Evolutionary conservation across 1,140 invertebrate genomes (phyloP).

Genomic region (Oryzaephilus surinamensis): DNA sequence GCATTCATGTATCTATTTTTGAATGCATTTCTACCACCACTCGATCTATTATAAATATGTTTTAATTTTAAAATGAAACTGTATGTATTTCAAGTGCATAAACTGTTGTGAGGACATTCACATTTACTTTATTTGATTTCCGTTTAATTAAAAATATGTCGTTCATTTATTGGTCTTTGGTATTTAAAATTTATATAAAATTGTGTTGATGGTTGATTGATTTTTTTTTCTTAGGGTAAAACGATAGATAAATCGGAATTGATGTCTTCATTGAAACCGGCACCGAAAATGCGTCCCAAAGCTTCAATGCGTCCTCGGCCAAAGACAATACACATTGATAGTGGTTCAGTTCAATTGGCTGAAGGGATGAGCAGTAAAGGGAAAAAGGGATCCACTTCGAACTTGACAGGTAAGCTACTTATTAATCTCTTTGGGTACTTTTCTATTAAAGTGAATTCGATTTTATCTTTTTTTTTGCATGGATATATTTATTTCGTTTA

Average conservation of each 20-base stretch:
- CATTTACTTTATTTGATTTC: too few species aligned
- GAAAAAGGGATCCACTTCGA: constrained; percentile 71
- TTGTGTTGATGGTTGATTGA: not conserved
- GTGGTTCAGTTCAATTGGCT: constrained; percentile 58
- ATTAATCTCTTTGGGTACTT: constrained; percentile 18
- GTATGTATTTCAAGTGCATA: too few species aligned
- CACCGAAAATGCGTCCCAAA: constrained; percentile 50
- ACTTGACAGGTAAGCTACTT: constrained; percentile 56
- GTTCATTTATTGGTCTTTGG: constrained; percentile 33
- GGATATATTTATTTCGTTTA: constrained; percentile 32
- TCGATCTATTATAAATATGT: too few species aligned
- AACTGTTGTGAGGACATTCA: too few species aligned
- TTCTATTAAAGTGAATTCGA: constrained; percentile 21
- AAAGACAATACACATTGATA: constrained; percentile 81
- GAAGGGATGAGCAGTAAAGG: constrained; percentile 61
- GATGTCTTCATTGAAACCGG: constrained; percentile 48
- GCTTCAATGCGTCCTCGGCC: constrained; percentile 55
- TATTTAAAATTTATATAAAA: constrained; percentile 10
- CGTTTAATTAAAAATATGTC: constrained; percentile 18
- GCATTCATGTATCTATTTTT: too few species aligned
- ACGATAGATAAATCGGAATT: constrained; percentile 60
- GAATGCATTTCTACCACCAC: too few species aligned
- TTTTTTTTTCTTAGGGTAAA: constrained; percentile 50
- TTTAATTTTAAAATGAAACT: too few species aligned
- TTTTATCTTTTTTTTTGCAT: constrained; percentile 22